A percentile compares a stretch with the other conserved stretches of the same genome.
phyloP scores from a whole-genome alignment of 1,140 invertebrate species.

The Cyclina sinensis region DNA sequence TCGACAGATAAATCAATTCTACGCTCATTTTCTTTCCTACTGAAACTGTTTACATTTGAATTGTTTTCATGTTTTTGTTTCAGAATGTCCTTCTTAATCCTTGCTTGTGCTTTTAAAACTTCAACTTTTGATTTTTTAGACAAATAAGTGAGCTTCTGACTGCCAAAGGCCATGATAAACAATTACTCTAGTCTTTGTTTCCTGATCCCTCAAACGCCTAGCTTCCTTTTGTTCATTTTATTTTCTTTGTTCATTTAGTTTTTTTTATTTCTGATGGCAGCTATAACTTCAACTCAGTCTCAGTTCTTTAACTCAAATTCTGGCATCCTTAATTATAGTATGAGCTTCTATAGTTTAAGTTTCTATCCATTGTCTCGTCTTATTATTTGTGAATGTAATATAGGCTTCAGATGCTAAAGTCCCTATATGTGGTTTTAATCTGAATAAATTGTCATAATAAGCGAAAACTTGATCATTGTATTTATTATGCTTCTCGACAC shows the following conservation, averaged over 20 bases:
- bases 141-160: background rate
- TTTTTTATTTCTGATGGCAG: background rate
- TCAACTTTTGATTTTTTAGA: slow-evolving; percentile 6
- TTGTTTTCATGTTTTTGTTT: slow-evolving; percentile 37
- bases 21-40: background rate
- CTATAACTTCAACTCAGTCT: background rate
- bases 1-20: background rate
- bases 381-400: slow-evolving; percentile 33
- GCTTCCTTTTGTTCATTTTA: background rate
- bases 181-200: slow-evolving; percentile 29
- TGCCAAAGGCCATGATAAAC: slow-evolving; percentile 54
- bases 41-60: slow-evolving; percentile 24
- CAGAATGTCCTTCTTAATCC: slow-evolving; percentile 52
- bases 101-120: slow-evolving; percentile 50
- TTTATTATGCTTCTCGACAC: slow-evolving; percentile 20
- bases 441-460: slow-evolving; percentile 32
- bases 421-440: slow-evolving; percentile 12
- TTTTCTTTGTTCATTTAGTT: slow-evolving; percentile 5
- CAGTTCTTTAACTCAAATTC: background rate
- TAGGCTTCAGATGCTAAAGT: slow-evolving; percentile 3
- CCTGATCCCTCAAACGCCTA: slow-evolving; percentile 24
- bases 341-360: background rate
- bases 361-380: slow-evolving; percentile 35
- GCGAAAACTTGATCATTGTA: slow-evolving; percentile 15
- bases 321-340: background rate